Evolutionary conservation across 2,888 invertebrate genomes (phyloP).

Genomic region (Yponomeuta sedellus): DNA sequence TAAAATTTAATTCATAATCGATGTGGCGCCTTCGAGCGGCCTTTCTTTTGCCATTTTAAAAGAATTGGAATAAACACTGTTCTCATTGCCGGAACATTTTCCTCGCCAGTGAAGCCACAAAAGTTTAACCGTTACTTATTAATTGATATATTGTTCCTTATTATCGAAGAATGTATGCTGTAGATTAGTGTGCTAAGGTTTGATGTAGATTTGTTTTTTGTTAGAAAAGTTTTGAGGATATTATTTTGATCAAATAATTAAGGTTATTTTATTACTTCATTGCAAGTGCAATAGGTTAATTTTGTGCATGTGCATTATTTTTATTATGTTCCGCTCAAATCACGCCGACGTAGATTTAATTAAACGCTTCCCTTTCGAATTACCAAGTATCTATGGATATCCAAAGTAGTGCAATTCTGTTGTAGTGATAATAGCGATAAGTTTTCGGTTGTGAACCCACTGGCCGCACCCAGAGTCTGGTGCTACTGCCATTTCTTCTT

Average conservation of each 20-base stretch:
- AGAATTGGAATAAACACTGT: too few relatives aligned
- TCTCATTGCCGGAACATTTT: too few relatives aligned
- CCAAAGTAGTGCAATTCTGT: conserved; percentile 66
- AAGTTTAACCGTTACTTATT: conserved; percentile 33
- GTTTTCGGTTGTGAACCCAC: conserved; percentile 69
- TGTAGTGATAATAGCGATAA: conserved; percentile 74
- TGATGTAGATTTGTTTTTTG: conserved; percentile 71
- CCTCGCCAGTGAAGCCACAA: too few relatives aligned
- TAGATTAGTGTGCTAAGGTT: conserved; percentile 75
- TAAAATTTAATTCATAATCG: too few relatives aligned
- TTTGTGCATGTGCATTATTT: conserved; percentile 43
- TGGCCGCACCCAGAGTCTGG: conserved; percentile 32
- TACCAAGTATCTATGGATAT: conserved; percentile 46
- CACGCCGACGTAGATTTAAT: conserved; percentile 43
- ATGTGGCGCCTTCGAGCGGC: too few relatives aligned
- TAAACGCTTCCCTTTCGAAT: conserved; percentile 52
- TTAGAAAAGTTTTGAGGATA: conserved; percentile 67
- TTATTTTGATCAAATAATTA: conserved; percentile 67
- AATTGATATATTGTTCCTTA: conserved; percentile 74
- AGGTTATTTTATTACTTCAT: conserved; percentile 51
- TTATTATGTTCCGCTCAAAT: conserved; percentile 53
- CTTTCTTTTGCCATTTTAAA: too few relatives aligned
- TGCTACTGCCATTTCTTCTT: conserved; percentile 58
- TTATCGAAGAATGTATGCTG: conserved; percentile 70
- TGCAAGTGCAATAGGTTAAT: conserved; percentile 50